Evolutionary conservation across 2,888 invertebrate species (phyloP).

Genomic region (Nephrotoma flavescens): DNA sequence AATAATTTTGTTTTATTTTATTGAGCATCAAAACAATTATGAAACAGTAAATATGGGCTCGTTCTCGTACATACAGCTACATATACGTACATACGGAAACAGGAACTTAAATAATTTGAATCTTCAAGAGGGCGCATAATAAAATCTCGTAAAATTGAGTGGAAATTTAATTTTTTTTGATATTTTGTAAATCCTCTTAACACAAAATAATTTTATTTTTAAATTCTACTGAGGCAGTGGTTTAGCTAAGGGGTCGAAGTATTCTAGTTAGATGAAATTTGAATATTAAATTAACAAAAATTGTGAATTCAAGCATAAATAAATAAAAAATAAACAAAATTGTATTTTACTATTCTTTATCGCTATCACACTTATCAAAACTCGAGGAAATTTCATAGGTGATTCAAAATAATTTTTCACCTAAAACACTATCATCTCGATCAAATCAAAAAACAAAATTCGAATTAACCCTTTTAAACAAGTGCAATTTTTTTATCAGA

Average conservation of each 20-base stretch:
- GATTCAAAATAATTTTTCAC: not conserved
- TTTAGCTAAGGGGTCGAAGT: too few relatives aligned
- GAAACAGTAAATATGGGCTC: not conserved
- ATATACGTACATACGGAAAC: not conserved
- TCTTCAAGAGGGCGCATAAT: not conserved
- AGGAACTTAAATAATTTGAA: not conserved
- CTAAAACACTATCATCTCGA: not conserved
- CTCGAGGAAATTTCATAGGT: not conserved
- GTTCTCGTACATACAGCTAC: too few relatives aligned
- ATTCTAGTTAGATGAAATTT: too few relatives aligned
- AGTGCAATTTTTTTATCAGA: not conserved
- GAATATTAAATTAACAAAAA: too few relatives aligned
- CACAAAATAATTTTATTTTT: not conserved
- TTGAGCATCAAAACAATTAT: not conserved
- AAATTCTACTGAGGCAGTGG: not conserved
- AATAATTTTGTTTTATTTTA: not conserved
- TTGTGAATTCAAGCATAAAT: too few relatives aligned
- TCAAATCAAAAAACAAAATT: not conserved
- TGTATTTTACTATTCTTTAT: too few relatives aligned
- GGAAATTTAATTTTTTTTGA: not conserved
- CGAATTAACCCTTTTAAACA: not conserved
- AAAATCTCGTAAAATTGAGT: not conserved
- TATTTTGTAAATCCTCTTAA: not conserved
- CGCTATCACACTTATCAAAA: too few relatives aligned
- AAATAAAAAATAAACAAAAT: too few relatives aligned